Conservation (phyloP, 2,888 invertebrate genomes). For the Limnephilus auricula region DNA sequence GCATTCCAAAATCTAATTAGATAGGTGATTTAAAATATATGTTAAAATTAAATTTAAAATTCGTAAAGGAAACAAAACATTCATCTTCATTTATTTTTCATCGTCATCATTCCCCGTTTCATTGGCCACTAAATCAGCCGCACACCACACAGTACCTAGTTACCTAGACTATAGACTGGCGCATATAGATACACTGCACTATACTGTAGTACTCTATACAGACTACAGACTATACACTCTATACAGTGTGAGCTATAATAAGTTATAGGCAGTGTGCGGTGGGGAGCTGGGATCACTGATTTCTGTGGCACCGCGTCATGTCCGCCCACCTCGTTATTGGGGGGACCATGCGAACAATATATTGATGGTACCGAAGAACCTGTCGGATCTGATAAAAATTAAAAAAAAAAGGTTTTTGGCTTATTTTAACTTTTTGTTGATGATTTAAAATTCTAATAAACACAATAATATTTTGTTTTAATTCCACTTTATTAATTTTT, state of each 20-base stretch:
- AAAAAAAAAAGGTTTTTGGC: too few species aligned
- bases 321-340: neutral
- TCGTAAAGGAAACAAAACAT: conserved; percentile 21
- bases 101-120: conserved; percentile 30
- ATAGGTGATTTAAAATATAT: neutral
- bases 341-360: neutral
- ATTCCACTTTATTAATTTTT: too few species aligned
- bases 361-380: too few species aligned
- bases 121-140: conserved; percentile 29
- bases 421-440: too few species aligned
- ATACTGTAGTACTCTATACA: neutral
- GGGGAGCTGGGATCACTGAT: conserved; percentile 14
- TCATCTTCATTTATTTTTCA: conserved; percentile 36
- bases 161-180: neutral
- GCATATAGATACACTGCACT: neutral
- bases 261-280: neutral
- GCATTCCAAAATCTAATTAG: neutral
- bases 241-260: neutral
- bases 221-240: neutral
- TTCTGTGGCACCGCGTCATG: neutral
- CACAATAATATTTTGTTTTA: too few species aligned
- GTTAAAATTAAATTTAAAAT: conserved; percentile 8
- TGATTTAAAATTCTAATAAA: too few species aligned
- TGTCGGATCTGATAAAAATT: too few species aligned
- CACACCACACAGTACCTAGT: neutral